Conservation (phyloP, 2,113 vertebrate genomes). For the Hypocryptadius cinnamomeus region DNA sequence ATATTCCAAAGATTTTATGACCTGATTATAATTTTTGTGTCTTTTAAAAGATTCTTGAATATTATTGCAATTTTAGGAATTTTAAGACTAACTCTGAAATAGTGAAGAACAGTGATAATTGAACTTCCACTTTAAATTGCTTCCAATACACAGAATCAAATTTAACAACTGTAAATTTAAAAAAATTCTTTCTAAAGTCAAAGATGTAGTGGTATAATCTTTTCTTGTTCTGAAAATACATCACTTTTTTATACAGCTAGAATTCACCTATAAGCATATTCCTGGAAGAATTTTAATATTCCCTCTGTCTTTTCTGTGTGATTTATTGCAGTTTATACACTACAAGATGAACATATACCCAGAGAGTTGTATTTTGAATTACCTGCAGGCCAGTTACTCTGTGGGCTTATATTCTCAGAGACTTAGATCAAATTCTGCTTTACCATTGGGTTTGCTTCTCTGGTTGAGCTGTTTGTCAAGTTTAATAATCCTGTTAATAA, state of each 20-base stretch:
- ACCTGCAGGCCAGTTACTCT: background rate
- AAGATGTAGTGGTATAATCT: background rate
- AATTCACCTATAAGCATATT: background rate
- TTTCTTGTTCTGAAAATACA: background rate
- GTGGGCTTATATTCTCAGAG: background rate
- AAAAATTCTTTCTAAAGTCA: background rate
- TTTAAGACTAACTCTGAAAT: background rate
- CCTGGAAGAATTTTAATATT: background rate
- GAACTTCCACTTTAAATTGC: background rate
- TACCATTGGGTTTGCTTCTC: background rate
- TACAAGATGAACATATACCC: background rate
- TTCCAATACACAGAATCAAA: background rate
- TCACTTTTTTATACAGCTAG: background rate
- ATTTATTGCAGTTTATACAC: background rate
- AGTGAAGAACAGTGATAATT: background rate
- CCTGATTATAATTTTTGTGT: background rate
- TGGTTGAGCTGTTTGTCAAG: background rate
- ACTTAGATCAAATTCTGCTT: background rate
- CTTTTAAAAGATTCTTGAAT: background rate
- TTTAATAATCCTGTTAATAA: background rate
- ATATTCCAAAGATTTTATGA: background rate
- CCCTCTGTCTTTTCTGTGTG: background rate
- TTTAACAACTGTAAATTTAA: background rate
- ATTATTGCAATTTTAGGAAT: background rate
- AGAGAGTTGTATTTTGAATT: background rate